Evolutionary conservation across 2,797 vertebrate species (phyloP), one percentile per base, ranked within the genome.

Genomic region (Uromys caudimaculatus): DNA sequence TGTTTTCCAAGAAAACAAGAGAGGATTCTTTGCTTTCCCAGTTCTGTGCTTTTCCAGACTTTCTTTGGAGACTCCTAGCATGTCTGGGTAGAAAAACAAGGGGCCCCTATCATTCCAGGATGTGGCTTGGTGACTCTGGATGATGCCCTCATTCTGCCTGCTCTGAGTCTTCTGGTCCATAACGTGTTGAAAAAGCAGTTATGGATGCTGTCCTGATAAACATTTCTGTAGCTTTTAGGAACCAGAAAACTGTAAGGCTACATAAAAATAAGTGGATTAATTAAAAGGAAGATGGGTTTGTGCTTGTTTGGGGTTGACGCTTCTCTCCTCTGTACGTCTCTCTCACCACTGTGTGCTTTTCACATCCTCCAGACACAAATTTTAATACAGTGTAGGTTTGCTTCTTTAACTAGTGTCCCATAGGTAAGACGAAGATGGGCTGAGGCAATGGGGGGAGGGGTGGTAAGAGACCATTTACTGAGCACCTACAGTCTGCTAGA

Each of bases 111-210:
- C 79, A 64, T 79, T 82, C 52, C 41, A 76, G 69, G n/a, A 84
- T 93, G 19, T 71, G 32, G 79, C 50, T 87, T 71, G 69, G 35
- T 90, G 76, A 96, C 90, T 95, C 84, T 0, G 5, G 52, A 81
- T 85, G 41, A 50, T 79, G 54, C 50, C 35, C 69, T 84, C 11
- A 2, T 86, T 94, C 94, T 90, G 29, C 41, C 71, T 89, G 41
- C 16, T 6, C 16, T 24, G 3, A 19, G 71, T 92, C 83, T 95
- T 88, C 41, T 84, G 29, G 60, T 85, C 17, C 8, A 23, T 52
- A 41, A 92, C 77, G 16, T 91, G 83, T 82, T 96, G 90, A 79
- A 78, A 96, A 95, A 60, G 62, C 85, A 67, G 64, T 62, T 83
- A 83, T 23, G 24, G 44, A 44, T 94, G 60, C 54, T 93, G 24